Evolutionary conservation across 2,888 invertebrate genomes (phyloP).

Genomic region (Nemotelus nigrinus): DNA sequence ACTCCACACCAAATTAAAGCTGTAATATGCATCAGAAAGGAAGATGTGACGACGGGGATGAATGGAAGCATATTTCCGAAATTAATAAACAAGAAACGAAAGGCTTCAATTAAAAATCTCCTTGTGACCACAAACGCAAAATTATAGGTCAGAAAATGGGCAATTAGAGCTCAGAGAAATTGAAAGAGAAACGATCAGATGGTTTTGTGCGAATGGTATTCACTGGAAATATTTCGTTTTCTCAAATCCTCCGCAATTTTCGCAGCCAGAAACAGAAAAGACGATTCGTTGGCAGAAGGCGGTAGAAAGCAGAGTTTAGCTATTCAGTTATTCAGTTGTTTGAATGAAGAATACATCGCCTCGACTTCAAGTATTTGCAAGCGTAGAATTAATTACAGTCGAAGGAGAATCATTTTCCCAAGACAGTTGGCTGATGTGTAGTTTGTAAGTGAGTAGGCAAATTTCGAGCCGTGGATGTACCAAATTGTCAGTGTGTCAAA

Average conservation of each 20-base stretch:
- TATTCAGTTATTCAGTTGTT: neutral
- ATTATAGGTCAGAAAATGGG: conserved; percentile 48
- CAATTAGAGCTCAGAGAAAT: conserved; percentile 45
- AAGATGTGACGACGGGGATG: no score
- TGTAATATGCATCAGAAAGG: conserved; percentile 9
- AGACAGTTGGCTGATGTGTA: conserved; percentile 8
- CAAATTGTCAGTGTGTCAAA: neutral
- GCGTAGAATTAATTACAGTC: conserved; percentile 15
- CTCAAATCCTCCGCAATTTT: neutral
- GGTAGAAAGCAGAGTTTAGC: conserved; percentile 1
- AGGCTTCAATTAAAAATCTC: conserved; percentile 47
- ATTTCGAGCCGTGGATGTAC: neutral
- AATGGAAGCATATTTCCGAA: conserved; percentile 34
- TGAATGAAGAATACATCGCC: neutral
- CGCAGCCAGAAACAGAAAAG: neutral
- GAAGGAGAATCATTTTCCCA: neutral
- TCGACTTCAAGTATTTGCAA: conserved; percentile 9
- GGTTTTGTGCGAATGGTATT: conserved; percentile 5
- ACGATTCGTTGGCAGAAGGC: neutral
- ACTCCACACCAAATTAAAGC: neutral
- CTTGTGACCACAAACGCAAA: conserved; percentile 48
- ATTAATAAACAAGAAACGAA: conserved; percentile 48
- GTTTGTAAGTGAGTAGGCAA: neutral
- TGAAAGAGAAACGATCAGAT: conserved; percentile 24
- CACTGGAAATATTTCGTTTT: neutral